Evolutionary conservation across 1,140 invertebrate species (phyloP).

Genomic region (Euura lappo): DNA sequence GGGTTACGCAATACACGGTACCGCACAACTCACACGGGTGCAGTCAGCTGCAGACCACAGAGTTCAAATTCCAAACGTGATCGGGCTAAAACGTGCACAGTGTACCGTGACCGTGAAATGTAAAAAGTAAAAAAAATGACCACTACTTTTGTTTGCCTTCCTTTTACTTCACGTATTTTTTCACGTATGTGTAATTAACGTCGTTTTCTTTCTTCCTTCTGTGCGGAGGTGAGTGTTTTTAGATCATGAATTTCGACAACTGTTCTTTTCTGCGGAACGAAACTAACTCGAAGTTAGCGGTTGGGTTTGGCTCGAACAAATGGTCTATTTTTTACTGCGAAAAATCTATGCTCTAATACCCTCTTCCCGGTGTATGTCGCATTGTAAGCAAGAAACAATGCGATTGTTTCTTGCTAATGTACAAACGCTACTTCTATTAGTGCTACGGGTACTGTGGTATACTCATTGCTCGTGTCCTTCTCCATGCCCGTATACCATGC

Average conservation of each 20-base stretch:
- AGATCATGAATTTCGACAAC: too few relatives aligned
- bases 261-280: too few relatives aligned
- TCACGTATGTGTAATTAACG: neutral
- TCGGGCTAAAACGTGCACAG: neutral
- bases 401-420: constrained; percentile 1
- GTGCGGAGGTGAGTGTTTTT: too few relatives aligned
- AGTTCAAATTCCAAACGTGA: neutral
- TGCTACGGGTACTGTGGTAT: neutral
- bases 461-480: too few relatives aligned
- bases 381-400: neutral
- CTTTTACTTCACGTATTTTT: too few relatives aligned
- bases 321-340: neutral
- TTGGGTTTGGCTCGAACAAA: neutral
- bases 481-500: too few relatives aligned
- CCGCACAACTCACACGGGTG: neutral
- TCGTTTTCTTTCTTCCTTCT: neutral
- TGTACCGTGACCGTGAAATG: too few relatives aligned
- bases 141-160: neutral
- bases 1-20: neutral
- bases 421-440: neutral
- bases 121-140: neutral
- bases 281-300: neutral
- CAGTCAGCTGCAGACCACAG: neutral
- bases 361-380: neutral
- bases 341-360: neutral